Conservation (phyloP, 2,113 vertebrate species). For the Epinephelus fuscoguttatus region DNA sequence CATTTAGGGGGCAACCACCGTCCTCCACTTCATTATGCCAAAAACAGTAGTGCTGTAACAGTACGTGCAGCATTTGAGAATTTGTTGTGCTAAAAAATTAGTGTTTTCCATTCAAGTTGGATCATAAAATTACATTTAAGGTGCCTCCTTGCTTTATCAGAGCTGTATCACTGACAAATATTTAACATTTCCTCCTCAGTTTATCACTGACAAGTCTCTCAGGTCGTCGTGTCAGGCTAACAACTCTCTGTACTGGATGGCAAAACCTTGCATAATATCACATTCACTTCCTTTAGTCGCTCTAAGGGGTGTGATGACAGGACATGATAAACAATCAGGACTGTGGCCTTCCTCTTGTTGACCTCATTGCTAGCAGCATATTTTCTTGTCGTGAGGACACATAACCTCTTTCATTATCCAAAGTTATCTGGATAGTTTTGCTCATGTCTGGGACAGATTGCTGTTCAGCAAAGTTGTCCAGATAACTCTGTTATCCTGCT, state of each 20-base stretch:
- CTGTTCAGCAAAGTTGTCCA: background rate
- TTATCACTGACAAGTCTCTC: background rate
- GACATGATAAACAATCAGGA: background rate
- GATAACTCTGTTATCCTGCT: background rate
- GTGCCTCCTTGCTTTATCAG: background rate
- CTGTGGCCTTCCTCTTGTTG: background rate
- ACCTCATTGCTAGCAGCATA: background rate
- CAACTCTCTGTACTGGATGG: background rate
- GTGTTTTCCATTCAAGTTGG: background rate
- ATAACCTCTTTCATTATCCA: background rate
- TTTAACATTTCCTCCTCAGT: background rate
- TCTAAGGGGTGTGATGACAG: too few relatives aligned
- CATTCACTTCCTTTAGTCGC: background rate
- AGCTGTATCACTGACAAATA: background rate
- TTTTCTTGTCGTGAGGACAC: background rate
- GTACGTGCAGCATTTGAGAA: conserved; percentile 8
- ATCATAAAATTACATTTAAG: background rate
- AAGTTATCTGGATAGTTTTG: background rate
- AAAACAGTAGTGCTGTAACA: conserved; percentile 15
- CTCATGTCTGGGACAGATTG: background rate
- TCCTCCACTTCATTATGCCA: background rate
- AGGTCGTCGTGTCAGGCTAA: background rate
- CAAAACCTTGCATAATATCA: conserved; percentile 22
- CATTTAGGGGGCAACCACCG: background rate
- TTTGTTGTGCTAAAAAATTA: conserved; percentile 32